Evolutionary conservation across 1,140 invertebrate genomes (phyloP).

Genomic region (Zaprionus taronus): DNA sequence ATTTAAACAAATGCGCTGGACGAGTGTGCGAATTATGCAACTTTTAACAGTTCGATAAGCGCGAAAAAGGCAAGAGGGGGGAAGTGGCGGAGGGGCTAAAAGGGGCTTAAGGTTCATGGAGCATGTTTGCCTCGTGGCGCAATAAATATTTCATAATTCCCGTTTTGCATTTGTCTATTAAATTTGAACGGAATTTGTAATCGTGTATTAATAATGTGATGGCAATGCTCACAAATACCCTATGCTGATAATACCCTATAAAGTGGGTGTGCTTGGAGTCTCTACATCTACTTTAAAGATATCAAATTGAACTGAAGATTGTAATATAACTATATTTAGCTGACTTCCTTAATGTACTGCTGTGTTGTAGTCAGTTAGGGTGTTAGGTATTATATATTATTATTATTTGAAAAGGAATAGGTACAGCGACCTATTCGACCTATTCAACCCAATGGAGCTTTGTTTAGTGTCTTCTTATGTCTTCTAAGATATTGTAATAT

Average conservation of each 20-base stretch:
- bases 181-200: not conserved
- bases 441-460: no score
- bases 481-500: no score
- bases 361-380: no score
- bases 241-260: not conserved
- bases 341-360: no score
- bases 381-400: no score
- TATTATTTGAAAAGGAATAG: no score
- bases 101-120: not conserved
- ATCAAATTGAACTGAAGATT: no score
- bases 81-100: not conserved
- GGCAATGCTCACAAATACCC: no score
- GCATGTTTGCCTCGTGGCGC: not conserved
- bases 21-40: constrained; percentile 20
- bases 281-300: not conserved
- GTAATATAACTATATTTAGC: no score
- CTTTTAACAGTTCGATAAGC: constrained; percentile 31
- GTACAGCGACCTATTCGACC: no score
- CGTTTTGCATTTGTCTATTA: not conserved
- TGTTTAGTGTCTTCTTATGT: no score
- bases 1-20: constrained; percentile 52
- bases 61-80: not conserved
- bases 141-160: not conserved
- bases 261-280: not conserved
- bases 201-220: no score